Evolutionary conservation across 30 jellyfish, hydroid and myxozoan species (phyloP).

Genomic region (Pelagia noctiluca): DNA sequence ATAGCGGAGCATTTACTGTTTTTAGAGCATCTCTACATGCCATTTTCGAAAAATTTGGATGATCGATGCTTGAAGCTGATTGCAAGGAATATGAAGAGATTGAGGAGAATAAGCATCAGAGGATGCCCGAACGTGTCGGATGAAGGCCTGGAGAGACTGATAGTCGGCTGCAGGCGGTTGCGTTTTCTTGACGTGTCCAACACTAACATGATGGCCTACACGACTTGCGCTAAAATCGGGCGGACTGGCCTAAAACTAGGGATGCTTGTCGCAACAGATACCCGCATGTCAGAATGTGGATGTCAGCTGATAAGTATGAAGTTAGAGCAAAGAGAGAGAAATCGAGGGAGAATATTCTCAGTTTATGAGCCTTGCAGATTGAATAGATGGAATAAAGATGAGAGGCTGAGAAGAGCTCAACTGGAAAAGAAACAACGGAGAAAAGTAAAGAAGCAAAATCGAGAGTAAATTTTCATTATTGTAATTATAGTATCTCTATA

Average conservation of each 20-base stretch:
- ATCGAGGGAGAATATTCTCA: too few species aligned
- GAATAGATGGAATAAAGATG: too few species aligned
- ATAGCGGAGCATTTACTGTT: not conserved
- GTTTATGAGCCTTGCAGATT: too few species aligned
- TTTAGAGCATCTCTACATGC: conserved; percentile 14
- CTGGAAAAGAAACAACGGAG: too few species aligned
- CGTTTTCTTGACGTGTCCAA: conserved; percentile 53
- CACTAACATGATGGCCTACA: conserved; percentile 46
- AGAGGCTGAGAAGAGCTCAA: too few species aligned
- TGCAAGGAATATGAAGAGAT: not conserved
- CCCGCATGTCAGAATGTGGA: conserved; percentile 45
- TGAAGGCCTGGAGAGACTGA: not conserved
- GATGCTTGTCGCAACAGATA: conserved; percentile 28
- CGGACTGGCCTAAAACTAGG: not conserved
- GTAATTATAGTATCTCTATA: too few species aligned
- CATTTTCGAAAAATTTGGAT: conserved; percentile 3
- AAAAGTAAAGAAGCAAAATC: too few species aligned
- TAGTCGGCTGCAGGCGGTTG: conserved; percentile 10
- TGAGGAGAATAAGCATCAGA: conserved; percentile 19
- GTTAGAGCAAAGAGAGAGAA: conserved; percentile 29
- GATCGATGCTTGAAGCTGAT: conserved; percentile 1
- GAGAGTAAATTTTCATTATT: too few species aligned
- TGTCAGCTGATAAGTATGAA: conserved; percentile 1
- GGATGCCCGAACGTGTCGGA: conserved; percentile 34
- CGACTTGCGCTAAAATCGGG: conserved; percentile 47